Conservation (phyloP, 2,888 invertebrate genomes). For the Polymixis lichenea region DNA sequence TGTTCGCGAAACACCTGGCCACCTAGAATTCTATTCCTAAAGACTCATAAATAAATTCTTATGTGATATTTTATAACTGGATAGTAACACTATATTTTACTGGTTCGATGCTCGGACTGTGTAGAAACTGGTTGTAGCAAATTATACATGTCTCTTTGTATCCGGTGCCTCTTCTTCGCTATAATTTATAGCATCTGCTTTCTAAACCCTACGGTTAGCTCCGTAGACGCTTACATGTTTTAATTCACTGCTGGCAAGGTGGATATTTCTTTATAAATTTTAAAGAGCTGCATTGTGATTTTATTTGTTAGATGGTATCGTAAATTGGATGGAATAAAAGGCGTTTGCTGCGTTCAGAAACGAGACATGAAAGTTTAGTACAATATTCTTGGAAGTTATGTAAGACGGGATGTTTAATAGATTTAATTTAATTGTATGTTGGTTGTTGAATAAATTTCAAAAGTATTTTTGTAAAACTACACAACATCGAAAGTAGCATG, state of each 20-base stretch:
- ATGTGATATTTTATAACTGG: slow-evolving; percentile 66
- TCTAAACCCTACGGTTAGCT: slow-evolving; percentile 80
- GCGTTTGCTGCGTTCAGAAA: slow-evolving; percentile 44
- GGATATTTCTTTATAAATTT: slow-evolving; percentile 62
- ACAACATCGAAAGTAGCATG: background rate
- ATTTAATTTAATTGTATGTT: slow-evolving; percentile 20
- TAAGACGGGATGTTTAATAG: slow-evolving; percentile 9
- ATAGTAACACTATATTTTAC: slow-evolving; percentile 65
- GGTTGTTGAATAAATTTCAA: background rate
- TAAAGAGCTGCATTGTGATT: slow-evolving; percentile 62
- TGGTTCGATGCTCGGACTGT: slow-evolving; percentile 64
- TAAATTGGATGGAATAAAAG: slow-evolving; percentile 58
- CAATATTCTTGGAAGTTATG: slow-evolving; percentile 27
- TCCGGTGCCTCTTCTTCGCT: slow-evolving; percentile 81
- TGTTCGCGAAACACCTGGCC: slow-evolving; percentile 78
- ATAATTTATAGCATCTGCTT: slow-evolving; percentile 84
- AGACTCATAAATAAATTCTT: slow-evolving; percentile 66
- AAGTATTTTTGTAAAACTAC: background rate
- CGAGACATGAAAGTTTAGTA: slow-evolving; percentile 43
- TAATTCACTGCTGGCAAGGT: slow-evolving; percentile 51
- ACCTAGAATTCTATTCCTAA: slow-evolving; percentile 60
- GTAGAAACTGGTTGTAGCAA: slow-evolving; percentile 82
- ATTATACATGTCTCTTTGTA: slow-evolving; percentile 82
- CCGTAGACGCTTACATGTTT: slow-evolving; percentile 64
- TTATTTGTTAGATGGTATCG: slow-evolving; percentile 62